Evolutionary conservation across 2,888 invertebrate species (phyloP), one percentile per base, ranked within the genome.

Genomic region (Diogma glabrata): DNA sequence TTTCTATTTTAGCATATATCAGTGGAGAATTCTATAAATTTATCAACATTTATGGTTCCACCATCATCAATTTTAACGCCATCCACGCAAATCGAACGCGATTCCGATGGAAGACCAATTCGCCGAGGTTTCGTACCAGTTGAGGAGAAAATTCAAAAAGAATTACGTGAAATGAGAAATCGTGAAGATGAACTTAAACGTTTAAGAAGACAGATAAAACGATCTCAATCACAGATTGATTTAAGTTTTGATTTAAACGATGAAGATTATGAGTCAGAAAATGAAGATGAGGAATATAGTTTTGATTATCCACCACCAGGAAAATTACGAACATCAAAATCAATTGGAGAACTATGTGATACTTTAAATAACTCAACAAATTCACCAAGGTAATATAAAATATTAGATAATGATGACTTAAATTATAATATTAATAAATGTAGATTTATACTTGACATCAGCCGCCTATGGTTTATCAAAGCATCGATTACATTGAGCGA

Each of bases 131-230:
- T 78, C 65, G 80, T 88, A 4, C 85, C 90, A 0, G 88, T 91
- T 3, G 90, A 92, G 65, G 84, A 88, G 61, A 89, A 88, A 68
- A 92, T 93, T 60, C 86, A 88, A 62, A 82, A 82, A 56, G 93
- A 93, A 67, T 71, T 93, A 49, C 76, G 81, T 63, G 91, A 92
- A 60, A 84, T 91, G 78, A 84, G 87, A 62, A 79, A 80, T 57
- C 74, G 89, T 51, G 89, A 89, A 63, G 81, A 83, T 56, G 89
- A 89, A 62, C 71, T 89, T 40, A 85, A 86, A 75, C 73, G 76
- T 57, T 75, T 79, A 72, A 73, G 84, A 55, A 75, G 78, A 64
- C 75, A 76, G 59, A 75, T 77, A 23, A n/a, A n/a, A n/a, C n/a
- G n/a, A n/a, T 80, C 79, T 50, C 84, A 84, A 54, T 75, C 23